Percentiles rank a stretch among this genome's conserved stretches.
Conservation (phyloP, 2,888 invertebrate species). For the Tetropium fuscum region DNA sequence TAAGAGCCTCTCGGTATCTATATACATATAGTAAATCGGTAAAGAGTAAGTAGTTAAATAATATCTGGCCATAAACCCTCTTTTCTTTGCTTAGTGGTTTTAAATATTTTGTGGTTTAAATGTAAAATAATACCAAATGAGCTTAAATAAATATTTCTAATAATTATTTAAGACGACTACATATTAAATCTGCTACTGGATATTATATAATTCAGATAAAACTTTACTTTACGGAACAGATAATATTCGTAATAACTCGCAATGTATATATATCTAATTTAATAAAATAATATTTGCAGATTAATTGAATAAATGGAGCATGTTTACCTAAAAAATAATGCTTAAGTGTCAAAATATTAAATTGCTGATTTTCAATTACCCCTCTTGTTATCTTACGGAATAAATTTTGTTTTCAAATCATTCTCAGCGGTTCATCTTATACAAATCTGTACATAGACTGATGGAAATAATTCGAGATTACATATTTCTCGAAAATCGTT, state of each 20-base stretch:
- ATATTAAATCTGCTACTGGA: not conserved
- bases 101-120: too few relatives aligned
- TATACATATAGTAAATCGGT: too few relatives aligned
- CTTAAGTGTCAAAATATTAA: slow-evolving; percentile 6
- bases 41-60: too few relatives aligned
- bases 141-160: too few relatives aligned
- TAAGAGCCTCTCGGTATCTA: too few relatives aligned
- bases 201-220: not conserved
- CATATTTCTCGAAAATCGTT: too few relatives aligned
- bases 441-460: too few relatives aligned
- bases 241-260: not conserved
- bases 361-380: slow-evolving; percentile 3
- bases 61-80: too few relatives aligned
- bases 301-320: slow-evolving; percentile 7
- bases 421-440: not conserved
- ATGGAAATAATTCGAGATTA: too few relatives aligned
- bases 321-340: not conserved
- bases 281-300: not conserved
- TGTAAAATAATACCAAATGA: too few relatives aligned
- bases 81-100: too few relatives aligned
- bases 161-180: not conserved
- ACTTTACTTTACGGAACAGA: not conserved
- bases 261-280: not conserved
- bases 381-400: not conserved
- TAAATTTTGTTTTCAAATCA: slow-evolving; percentile 1